Evolutionary conservation across 2,888 invertebrate species (phyloP), one percentile per base, ranked within the genome.

Genomic region (Heteromurus nitidus): DNA sequence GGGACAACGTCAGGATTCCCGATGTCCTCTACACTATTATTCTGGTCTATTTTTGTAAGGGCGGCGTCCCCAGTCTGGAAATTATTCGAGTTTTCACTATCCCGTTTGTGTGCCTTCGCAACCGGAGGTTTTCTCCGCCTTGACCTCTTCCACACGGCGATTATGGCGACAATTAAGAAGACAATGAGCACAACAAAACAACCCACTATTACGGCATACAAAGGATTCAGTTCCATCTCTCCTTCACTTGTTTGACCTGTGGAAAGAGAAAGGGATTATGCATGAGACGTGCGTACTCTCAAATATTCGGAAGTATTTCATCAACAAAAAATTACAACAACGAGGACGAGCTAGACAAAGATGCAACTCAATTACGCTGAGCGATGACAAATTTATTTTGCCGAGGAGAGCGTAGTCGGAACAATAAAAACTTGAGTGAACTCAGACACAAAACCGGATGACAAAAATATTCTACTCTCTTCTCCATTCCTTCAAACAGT

Each of bases 1-100:
- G 95, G 94, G 90, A 95, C 95, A 88, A 95, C 95, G 90, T 95
- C 95, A 62, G 95, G 95, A 90, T 95, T 95, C 50, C 85, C 86
- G 76, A 86, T 85, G 47, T 87, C 86, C 64, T 87, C 87, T 16
- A 85, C 74, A 60, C 85, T 73, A 79, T 53, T 82, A 70, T 70
- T 84, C 73, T 84, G 85, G 69, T 87, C 87, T 67, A 87, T 72
- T 82, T 86, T 86, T 20, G 86, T 86, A 30, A 85, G 82, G 62
- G 84, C 55, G 58, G 85, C 68, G 55, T 85, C 85, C 36, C 82
- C 77, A 20, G 77, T 67, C 72, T 85, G 76, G 65, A 86, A 85
- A 76, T 83, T 83, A 76, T 84, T 73, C 9, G 67, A 67, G 60
- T 80, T 82, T 69, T 86, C 85, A 77, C 77, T 85, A 67, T 86